Percentiles rank a stretch among this genome's conserved stretches.
Conservation (phyloP, 1,140 invertebrate species). For the Bombus huntii region DNA sequence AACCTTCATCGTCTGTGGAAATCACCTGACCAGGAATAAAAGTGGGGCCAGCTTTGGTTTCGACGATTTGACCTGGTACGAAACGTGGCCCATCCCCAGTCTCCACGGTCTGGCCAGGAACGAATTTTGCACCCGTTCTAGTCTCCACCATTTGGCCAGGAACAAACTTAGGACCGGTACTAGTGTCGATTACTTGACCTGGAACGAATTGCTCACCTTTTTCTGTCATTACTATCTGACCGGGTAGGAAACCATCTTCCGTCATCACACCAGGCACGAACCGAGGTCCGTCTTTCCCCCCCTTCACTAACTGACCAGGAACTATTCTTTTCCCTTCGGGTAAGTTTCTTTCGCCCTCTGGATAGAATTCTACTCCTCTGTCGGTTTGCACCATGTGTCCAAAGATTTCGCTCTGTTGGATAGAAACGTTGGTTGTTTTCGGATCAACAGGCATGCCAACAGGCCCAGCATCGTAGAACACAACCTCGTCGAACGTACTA, state of each 20-base stretch:
- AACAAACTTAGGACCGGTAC: slow-evolving; percentile 85
- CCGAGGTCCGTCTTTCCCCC: slow-evolving; percentile 84
- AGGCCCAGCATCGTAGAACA: slow-evolving; percentile 82
- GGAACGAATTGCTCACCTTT: slow-evolving; percentile 87
- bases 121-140: slow-evolving; percentile 86
- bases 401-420: slow-evolving; percentile 85
- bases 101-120: slow-evolving; percentile 88
- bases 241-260: slow-evolving; percentile 87
- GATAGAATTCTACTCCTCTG: slow-evolving; percentile 88
- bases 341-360: slow-evolving; percentile 81
- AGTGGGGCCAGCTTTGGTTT: slow-evolving; percentile 88
- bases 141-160: slow-evolving; percentile 89
- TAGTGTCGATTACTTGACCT: slow-evolving; percentile 84
- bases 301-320: slow-evolving; percentile 86
- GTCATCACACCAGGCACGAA: slow-evolving; percentile 89
- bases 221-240: slow-evolving; percentile 87
- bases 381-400: slow-evolving; percentile 88
- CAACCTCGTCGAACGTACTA: slow-evolving; percentile 84
- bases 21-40: slow-evolving; percentile 90
- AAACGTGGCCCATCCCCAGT: slow-evolving; percentile 87
- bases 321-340: slow-evolving; percentile 85
- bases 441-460: slow-evolving; percentile 85
- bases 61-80: slow-evolving; percentile 88
- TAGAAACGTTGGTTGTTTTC: slow-evolving; percentile 81
- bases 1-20: slow-evolving; percentile 87